Evolutionary conservation across 1,140 invertebrate genomes (phyloP).

Genomic region (Drosophila nannoptera): DNA sequence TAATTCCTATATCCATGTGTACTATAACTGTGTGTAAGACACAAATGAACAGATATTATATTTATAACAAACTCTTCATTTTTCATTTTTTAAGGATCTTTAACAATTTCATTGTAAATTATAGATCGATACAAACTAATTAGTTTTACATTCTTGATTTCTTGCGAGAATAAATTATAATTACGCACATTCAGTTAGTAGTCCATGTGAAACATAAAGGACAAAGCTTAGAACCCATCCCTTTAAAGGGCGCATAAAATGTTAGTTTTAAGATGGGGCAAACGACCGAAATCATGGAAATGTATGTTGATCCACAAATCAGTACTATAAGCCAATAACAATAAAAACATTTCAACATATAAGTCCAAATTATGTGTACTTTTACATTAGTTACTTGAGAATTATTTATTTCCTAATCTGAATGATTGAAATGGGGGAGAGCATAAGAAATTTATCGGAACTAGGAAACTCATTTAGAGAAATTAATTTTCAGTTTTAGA

Average conservation of each 20-base stretch:
- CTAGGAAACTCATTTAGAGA: too few relatives aligned
- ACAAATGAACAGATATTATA: conserved; percentile 68
- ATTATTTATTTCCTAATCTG: not conserved
- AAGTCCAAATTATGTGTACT: conserved; percentile 53
- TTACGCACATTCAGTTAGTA: conserved; percentile 53
- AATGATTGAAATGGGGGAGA: not conserved
- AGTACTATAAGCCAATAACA: conserved; percentile 42
- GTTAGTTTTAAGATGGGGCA: conserved; percentile 59
- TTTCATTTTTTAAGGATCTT: conserved; percentile 48
- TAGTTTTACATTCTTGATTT: conserved; percentile 53
- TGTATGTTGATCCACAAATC: conserved; percentile 61
- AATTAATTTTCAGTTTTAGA: too few relatives aligned
- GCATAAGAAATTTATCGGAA: too few relatives aligned
- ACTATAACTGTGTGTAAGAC: conserved; percentile 53
- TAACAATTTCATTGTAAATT: conserved; percentile 68
- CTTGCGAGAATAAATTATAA: conserved; percentile 57
- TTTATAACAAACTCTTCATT: conserved; percentile 50
- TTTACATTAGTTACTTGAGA: not conserved
- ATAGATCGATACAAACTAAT: conserved; percentile 48
- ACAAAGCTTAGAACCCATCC: conserved; percentile 42
- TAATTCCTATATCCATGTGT: conserved; percentile 15
- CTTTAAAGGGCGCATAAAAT: conserved; percentile 52
- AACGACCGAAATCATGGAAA: conserved; percentile 53
- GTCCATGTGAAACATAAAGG: conserved; percentile 61
- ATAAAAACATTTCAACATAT: conserved; percentile 49